Base-by-base conservation (phyloP, 1,140 invertebrate genomes). In the Papilio aristodemus region DNA sequence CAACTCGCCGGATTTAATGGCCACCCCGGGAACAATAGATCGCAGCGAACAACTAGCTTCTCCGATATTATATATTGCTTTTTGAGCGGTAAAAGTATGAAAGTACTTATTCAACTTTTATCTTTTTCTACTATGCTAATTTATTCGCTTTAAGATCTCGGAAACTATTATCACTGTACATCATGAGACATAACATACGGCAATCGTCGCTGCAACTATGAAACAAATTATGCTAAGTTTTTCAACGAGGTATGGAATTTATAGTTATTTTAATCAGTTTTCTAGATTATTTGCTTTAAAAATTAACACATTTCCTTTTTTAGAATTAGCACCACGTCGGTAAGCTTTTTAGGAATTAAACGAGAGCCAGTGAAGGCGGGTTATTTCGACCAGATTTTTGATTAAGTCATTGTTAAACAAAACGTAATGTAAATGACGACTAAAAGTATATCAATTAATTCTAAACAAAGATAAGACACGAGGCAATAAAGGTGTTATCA, bases 1-100 rank as follows among this genome's bases (percentile, higher is more conserved):
- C 57, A 81, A 73, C 67, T 70, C 69, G 41, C 14, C 57, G 57
- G 68, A 79, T 73, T 74, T 74, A 75, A 79, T 75, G 46, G 46
- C 46, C 50, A 60, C 46, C 57, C 41, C 36, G 60, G 67, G 67
- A 69, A 66, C 63, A 66, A 66, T 66, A 66, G 39, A 66, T 46
- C 41, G 13, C 41, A 66, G 60, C 37, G 37, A 39, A 19, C 25
- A 50, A 50, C 41, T 50, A 66, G 27, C 63, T 25, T 14, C 43
- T 66, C 36, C 41, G 63, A 66, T 66, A 50, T 66, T 66, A 66
- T 66, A 66, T 66, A 66, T 64, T 64, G 63, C 63, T 27, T 66
- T 66, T 66, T 66, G 41, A 66, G 32, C 63, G 63, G 39, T 50
- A 46, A 43, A 66, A 66, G n/a, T 66, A 46, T 43, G 22, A 64